Conservation (phyloP, 1,140 invertebrate species). For the Gerris buenoi region DNA sequence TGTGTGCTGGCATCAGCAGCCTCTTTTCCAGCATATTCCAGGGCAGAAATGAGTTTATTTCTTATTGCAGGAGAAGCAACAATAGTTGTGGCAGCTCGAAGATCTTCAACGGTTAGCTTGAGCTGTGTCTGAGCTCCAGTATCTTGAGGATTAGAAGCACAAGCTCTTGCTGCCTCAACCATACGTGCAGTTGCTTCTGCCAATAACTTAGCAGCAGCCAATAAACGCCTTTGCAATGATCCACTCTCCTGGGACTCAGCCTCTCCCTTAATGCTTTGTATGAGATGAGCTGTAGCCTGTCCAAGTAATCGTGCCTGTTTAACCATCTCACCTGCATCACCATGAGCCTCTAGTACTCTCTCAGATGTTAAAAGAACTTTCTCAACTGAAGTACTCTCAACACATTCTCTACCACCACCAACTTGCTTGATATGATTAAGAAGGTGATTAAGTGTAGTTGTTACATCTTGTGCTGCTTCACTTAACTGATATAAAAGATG, state of each 20-base stretch:
- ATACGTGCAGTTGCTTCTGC: conserved; percentile 91
- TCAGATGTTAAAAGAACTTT: conserved; percentile 82
- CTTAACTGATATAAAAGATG: conserved; percentile 59
- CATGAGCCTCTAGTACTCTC: conserved; percentile 62
- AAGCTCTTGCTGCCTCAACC: conserved; percentile 89
- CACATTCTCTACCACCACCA: conserved; percentile 31
- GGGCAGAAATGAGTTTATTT: conserved; percentile 54
- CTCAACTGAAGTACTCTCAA: conserved; percentile 71
- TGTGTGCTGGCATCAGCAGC: conserved; percentile 80
- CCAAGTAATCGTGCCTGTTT: conserved; percentile 81
- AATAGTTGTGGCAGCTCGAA: conserved; percentile 72
- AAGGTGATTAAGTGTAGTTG: conserved; percentile 74
- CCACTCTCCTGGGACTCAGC: conserved; percentile 76
- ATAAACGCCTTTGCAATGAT: conserved; percentile 71
- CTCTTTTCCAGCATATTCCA: conserved; percentile 58
- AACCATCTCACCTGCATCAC: conserved; percentile 86
- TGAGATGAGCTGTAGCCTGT: conserved; percentile 80
- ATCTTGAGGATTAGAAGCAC: conserved; percentile 72
- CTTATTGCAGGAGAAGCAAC: conserved; percentile 65
- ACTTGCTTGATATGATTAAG: conserved; percentile 70
- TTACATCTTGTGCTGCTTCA: conserved; percentile 73
- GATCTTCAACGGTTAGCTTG: conserved; percentile 74
- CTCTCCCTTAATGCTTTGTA: conserved; percentile 85
- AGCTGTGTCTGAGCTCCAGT: conserved; percentile 67
- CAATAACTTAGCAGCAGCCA: conserved; percentile 81